Evolutionary conservation across 2,113 vertebrate genomes (phyloP).

Genomic region (Apodemus sylvaticus): DNA sequence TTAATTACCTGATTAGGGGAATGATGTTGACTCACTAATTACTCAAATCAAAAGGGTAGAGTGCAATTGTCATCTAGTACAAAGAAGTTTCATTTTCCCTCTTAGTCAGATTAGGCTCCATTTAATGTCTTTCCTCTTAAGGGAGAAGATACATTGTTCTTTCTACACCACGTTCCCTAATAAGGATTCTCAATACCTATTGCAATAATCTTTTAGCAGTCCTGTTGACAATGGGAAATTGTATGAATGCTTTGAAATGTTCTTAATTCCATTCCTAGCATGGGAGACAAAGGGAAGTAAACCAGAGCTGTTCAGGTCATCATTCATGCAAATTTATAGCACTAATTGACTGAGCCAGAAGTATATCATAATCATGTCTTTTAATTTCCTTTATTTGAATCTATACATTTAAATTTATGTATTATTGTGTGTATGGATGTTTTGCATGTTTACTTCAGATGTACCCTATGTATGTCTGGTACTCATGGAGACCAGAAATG

Average conservation of each 20-base stretch:
- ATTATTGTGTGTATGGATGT: neutral
- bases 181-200: neutral
- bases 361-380: neutral
- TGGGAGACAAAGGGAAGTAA: neutral
- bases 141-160: slow-evolving; percentile 20
- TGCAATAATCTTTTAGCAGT: neutral
- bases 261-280: neutral
- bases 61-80: neutral
- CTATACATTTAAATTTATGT: neutral
- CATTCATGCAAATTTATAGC: neutral
- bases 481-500: neutral
- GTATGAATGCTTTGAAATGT: neutral
- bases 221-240: neutral
- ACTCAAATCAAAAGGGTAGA: slow-evolving; percentile 33
- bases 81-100: neutral
- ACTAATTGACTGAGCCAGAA: neutral
- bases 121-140: neutral
- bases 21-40: slow-evolving; percentile 42
- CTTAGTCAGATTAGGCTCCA: neutral
- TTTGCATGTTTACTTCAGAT: neutral
- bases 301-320: neutral
- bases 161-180: neutral
- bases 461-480: neutral
- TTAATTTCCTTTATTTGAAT: slow-evolving; percentile 24
- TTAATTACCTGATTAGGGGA: slow-evolving; percentile 49